These are phyloP conservation scores for Zhengitettix transpicula DNA, from an alignment of 2,888 invertebrate genomes.

Conservation along the genomic window DNA sequence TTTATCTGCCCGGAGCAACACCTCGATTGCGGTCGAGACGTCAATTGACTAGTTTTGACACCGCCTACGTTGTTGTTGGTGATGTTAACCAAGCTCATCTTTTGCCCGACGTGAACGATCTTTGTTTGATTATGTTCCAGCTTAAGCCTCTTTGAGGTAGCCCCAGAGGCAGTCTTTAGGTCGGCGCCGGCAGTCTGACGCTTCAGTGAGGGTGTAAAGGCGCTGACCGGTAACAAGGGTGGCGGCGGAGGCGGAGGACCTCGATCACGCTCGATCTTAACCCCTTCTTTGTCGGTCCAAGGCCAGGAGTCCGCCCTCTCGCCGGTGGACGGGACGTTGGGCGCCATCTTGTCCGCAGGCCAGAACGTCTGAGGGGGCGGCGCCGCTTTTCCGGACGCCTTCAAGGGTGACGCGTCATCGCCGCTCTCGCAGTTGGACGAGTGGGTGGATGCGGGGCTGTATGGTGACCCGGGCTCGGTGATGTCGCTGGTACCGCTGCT, in stretches of 20 bases:
- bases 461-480: conserved; percentile 73
- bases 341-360: conserved; percentile 9
- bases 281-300: conserved; percentile 35
- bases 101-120: not conserved
- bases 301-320: not conserved
- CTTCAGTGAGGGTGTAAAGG: conserved; percentile 4
- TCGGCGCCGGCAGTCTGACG: conserved; percentile 7
- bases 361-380: conserved; percentile 6
- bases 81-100: not conserved
- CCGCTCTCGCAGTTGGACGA: conserved; percentile 11
- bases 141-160: conserved; percentile 24
- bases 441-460: conserved; percentile 35
- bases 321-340: conserved; percentile 5
- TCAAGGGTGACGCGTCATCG: conserved; percentile 6
- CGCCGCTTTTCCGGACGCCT: not conserved
- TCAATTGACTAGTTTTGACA: conserved; percentile 3
- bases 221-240: conserved; percentile 8
- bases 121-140: conserved; percentile 5
- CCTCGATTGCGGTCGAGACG: conserved; percentile 7
- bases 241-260: conserved; percentile 21
- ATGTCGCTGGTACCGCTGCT: conserved; percentile 55
- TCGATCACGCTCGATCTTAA: conserved; percentile 17
- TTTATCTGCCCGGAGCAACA: conserved; percentile 15
- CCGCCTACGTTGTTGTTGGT: not conserved
- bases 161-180: conserved; percentile 20